Base-by-base conservation (phyloP, 2,113 vertebrate species). In the Osmerus mordax region DNA sequence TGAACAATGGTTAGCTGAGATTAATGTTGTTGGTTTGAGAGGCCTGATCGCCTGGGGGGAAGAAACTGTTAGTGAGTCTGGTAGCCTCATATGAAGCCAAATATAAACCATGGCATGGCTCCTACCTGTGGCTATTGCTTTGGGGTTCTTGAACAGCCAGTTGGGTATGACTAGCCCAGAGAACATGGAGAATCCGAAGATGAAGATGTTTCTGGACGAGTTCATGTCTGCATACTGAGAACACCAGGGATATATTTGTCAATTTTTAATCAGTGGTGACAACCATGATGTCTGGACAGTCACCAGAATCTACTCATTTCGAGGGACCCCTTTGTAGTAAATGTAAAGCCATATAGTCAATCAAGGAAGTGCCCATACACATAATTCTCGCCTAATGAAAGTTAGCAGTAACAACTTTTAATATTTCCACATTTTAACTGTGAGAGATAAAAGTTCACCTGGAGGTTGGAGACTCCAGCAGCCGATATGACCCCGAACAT, bases 171-270 rank as follows among this genome's bases (percentile, higher is more conserved):
- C 88, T 51, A 99, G 89, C 15, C 92, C 97, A 84, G 89, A 86
- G 86, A 94, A 99, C 76, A 98, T 90, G 84, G 97, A 96, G 89
- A 99, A 99, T 80, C 97, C 97, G 82, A 98, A 97, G 70, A 98
- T 91, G 72, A 98, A 98, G 87, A 98, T 92, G 87, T 98, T 99
- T 79, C 97, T 88, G 67, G 96, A 95, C 2, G 96, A 98, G 86
- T 99, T 99, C 96, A 99, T 97, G 79, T 98, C 93, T 67, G 92
- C 86, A 19, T 95, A 98, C 97, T 99, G 87, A 16, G 55, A 21
- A 2, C 21, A 28, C 8, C 32, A 29, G 32, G 7, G 5, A 64
- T 7, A 64, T 6, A n/a, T 13, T 1, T 29, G 16, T 36, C 28
- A 6, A 62, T 14, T 9, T 47, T 47, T 47, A 47, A 9, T 47